Evolutionary conservation across 2,888 invertebrate species (phyloP).

Genomic region (Zygothrica quintamaculata): DNA sequence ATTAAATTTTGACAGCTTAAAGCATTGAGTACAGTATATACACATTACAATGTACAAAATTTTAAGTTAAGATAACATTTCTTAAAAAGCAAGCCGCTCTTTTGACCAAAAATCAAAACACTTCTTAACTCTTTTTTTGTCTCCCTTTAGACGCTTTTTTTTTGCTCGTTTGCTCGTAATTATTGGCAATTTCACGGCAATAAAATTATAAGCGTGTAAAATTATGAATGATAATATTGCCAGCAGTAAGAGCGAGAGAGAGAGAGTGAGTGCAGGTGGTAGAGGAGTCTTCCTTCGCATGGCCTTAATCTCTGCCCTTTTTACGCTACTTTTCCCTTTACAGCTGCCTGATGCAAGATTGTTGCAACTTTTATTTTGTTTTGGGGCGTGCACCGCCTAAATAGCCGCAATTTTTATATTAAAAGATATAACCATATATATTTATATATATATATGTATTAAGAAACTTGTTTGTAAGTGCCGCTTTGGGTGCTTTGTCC

Average conservation of each 20-base stretch:
- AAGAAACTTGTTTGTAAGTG: constrained; percentile 47
- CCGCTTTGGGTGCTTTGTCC: constrained; percentile 29
- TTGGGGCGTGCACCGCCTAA: constrained; percentile 67
- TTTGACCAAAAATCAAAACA: too few relatives aligned
- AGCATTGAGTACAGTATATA: constrained; percentile 50
- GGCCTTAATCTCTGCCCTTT: constrained; percentile 46
- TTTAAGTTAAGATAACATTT: constrained; percentile 25
- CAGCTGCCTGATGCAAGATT: constrained; percentile 34
- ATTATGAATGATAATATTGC: constrained; percentile 74
- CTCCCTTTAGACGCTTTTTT: too few relatives aligned
- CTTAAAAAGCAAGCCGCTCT: constrained; percentile 8
- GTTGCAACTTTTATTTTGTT: constrained; percentile 36
- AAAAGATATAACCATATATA: constrained; percentile 43
- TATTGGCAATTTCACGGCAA: constrained; percentile 82
- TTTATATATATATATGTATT: constrained; percentile 8
- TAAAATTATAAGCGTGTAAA: constrained; percentile 80
- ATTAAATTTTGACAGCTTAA: constrained; percentile 56
- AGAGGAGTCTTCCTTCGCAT: constrained; percentile 16
- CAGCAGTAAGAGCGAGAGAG: too few relatives aligned
- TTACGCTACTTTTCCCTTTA: not conserved
- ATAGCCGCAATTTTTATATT: constrained; percentile 70
- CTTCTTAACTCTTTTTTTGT: too few relatives aligned
- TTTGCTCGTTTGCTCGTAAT: constrained; percentile 65
- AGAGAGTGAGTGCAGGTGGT: constrained; percentile 68
- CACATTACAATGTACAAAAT: not conserved